Percentiles rank a stretch among this genome's conserved stretches.
phyloP scores from a whole-genome alignment of 2,888 invertebrate species.

The Stegana nigrithorax region DNA sequence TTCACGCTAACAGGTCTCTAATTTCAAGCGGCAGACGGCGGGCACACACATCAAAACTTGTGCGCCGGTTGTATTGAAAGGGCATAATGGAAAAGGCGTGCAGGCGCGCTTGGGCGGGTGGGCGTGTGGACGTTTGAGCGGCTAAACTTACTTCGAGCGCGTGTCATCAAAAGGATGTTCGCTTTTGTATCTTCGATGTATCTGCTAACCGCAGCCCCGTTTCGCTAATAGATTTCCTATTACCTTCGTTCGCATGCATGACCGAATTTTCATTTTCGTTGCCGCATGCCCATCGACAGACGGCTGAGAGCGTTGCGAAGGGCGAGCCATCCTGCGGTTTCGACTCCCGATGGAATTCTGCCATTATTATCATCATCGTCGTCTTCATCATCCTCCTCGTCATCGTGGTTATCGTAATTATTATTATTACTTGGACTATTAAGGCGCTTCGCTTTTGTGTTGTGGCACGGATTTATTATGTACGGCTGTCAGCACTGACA shows the following conservation, averaged over 20 bases:
- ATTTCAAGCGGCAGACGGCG: constrained; percentile 28
- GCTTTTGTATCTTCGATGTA: constrained; percentile 24
- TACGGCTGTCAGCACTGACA: neutral
- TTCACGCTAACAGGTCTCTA: constrained; percentile 49
- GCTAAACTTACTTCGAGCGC: constrained; percentile 21
- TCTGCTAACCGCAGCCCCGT: constrained; percentile 22
- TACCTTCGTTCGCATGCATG: constrained; percentile 49
- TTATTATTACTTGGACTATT: neutral
- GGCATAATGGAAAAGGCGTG: neutral
- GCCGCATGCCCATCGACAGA: neutral
- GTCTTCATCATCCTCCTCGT: no score
- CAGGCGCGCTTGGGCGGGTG: constrained; percentile 15
- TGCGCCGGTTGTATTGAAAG: neutral
- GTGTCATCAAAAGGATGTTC: constrained; percentile 44
- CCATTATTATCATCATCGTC: neutral
- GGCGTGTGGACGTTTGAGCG: constrained; percentile 11
- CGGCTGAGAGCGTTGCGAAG: neutral
- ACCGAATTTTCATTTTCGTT: constrained; percentile 54
- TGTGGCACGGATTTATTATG: neutral
- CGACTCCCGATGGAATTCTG: constrained; percentile 11
- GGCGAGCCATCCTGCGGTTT: constrained; percentile 7
- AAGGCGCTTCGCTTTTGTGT: neutral
- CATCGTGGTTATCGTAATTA: no score
- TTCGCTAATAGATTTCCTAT: constrained; percentile 57
- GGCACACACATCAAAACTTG: neutral